phyloP scores from a whole-genome alignment of 2,113 vertebrate species.

The Entelurus aequoreus region DNA sequence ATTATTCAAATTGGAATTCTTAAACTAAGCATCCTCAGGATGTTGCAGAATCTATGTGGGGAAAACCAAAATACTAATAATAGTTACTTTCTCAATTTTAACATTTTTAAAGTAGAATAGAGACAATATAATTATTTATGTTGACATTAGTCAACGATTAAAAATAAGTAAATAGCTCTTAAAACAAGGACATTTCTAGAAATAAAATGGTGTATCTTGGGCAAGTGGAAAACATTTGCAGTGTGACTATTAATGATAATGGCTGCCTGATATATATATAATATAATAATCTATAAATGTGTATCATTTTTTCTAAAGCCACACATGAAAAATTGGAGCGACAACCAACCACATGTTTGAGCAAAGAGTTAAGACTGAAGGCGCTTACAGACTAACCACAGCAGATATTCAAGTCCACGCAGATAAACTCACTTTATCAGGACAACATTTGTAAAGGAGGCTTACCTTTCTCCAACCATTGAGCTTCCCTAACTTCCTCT shows the following conservation, averaged over 20 bases:
- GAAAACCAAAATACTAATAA: no score
- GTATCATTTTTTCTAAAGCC: not conserved
- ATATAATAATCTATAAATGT: not conserved
- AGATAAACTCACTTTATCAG: not conserved
- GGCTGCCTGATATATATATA: not conserved
- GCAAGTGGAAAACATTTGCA: not conserved
- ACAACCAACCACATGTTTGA: not conserved
- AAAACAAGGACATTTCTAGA: no score
- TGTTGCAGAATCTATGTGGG: no score
- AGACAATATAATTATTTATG: no score
- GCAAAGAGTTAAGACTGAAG: not conserved
- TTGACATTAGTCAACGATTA: no score
- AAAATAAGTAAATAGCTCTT: no score
- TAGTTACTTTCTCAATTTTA: no score
- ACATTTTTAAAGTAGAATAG: no score
- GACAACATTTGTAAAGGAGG: not conserved
- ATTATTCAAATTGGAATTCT: no score
- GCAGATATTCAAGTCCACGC: not conserved
- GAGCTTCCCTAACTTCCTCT: slow-evolving; percentile 69
- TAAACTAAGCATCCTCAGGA: no score
- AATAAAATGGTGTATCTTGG: no score
- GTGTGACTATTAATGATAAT: not conserved
- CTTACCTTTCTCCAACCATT: slow-evolving; percentile 75
- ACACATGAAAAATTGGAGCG: no score
- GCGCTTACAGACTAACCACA: not conserved